Base-by-base conservation (phyloP, 2,113 vertebrate species). In the Collichthys lucidus region DNA sequence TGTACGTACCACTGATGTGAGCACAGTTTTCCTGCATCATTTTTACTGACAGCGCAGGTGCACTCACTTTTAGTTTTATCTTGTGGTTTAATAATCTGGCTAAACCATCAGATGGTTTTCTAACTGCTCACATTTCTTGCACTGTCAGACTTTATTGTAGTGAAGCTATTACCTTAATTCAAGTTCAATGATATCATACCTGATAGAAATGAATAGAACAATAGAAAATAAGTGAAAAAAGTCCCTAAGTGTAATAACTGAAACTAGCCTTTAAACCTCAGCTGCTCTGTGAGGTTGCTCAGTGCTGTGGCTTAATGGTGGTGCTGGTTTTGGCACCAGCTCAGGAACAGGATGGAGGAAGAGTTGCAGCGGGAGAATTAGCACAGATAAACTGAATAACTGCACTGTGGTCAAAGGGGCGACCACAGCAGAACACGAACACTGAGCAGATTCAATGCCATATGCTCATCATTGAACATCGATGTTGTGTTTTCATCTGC, bases 341-440 rank as follows among this genome's bases (percentile, higher is more conserved):
- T 89, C 87, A 62, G 64, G 49, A 70, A 44, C 59, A 65, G 86
- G 87, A 61, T 67, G 79, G 68, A 77, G 60, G 71, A 69, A 80
- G 89, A 86, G 79, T 69, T 88, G 35, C 68, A 29, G 77, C 64
- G 35, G 80, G 73, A 74, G 87, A 88, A 90, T 92, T 91, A 92
- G 16, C 49, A 53, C 74, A 83, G 87, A 88, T 88, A 87, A 83
- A 42, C 72, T 84, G 62, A 89, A 77, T 67, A 90, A 81, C 77
- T 80, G 76, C 71, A 1, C 42, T 24, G 4, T 73, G 79, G 67
- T 84, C 77, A 11, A 44, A 75, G 79, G 50, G 80, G 47, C 85
- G 40, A 11, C 80, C 63, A 42, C 80, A 31, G 52, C 69, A 56
- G 4, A 71, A 53, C 66, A 50, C 64, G 64, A 71, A 82, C 62